phyloP scores from a whole-genome alignment of 2,797 vertebrate genomes.

The Mallotus villosus region DNA sequence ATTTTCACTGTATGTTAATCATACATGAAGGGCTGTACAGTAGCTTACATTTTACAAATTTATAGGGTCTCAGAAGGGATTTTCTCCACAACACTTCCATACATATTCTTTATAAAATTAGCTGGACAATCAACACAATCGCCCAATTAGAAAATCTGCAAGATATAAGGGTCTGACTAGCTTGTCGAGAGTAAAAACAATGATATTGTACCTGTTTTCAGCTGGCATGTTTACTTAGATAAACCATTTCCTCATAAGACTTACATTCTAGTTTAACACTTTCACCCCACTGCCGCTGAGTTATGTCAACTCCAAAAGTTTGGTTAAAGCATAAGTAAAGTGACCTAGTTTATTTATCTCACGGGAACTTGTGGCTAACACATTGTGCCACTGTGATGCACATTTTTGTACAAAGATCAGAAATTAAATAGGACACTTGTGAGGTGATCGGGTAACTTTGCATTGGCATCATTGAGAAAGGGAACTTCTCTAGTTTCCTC shows the following conservation, averaged over 20 bases:
- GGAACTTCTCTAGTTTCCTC: background rate
- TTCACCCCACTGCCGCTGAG: too few relatives aligned
- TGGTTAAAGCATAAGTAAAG: too few relatives aligned
- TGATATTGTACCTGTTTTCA: conserved; percentile 45
- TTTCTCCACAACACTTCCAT: too few relatives aligned
- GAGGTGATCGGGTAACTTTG: background rate
- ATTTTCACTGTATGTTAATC: background rate
- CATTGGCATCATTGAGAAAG: background rate
- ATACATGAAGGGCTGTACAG: background rate
- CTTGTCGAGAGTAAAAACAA: conserved; percentile 34
- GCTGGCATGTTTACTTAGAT: conserved; percentile 39
- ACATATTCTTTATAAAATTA: background rate
- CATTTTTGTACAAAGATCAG: background rate
- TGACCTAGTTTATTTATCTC: too few relatives aligned
- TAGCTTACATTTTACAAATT: background rate
- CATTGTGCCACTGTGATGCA: background rate
- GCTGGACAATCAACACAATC: conserved; percentile 23
- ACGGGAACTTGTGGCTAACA: too few relatives aligned
- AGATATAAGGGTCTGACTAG: conserved; percentile 40
- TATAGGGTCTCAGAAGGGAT: background rate
- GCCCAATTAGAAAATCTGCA: conserved; percentile 34
- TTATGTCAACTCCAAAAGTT: too few relatives aligned
- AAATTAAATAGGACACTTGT: background rate
- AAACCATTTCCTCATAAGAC: conserved; percentile 34
- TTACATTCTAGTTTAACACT: background rate